Base-by-base conservation (phyloP, 2,888 invertebrate genomes). In the Buathra laborator region DNA sequence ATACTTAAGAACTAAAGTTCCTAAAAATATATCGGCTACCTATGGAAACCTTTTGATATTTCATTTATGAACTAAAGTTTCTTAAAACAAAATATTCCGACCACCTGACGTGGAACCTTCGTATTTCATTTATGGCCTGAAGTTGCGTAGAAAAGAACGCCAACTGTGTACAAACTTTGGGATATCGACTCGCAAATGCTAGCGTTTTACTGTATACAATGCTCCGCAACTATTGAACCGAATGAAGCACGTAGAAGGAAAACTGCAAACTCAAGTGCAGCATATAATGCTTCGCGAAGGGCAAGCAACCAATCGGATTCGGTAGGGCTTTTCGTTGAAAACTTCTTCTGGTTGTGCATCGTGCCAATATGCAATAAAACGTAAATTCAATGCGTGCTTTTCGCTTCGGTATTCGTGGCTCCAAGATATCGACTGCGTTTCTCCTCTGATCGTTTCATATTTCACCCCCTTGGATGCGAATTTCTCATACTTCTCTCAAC, bases 321-420 rank as follows among this genome's bases (percentile, higher is more conserved):
- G 24, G 51, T 24, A 51, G 51, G 51, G 76, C 51, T 51, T 66
- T 76, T 19, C 76, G 51, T 37, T 44, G 66, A 32, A 43, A 66
- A 51, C 10, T 3, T 19, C 24, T 66, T 43, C 48, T 66, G 48
- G 64, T 53, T 37, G 19, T 37, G 32, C 51, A 19, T 66, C 76
- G 66, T 66, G 51, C 66, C 76, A 53, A 66, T 76, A 76, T 76
- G 64, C 75, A 75, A 48, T 75, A 53, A 75, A 66, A 66, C 75
- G 64, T 37, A 4, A 37, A 51, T 75, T 75, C 29, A 10, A 14
- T 24, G 66, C 19, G 51, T 46, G 37, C 19, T 19, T 53, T 37
- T 32, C 12, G 3, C 37, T 51, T 37, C 10, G 37, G 51, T n/a
- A 14, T 10, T 19, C 32, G 32, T 3, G 14, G 19, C n/a, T 14